phyloP scores from a whole-genome alignment of 2,888 invertebrate genomes.

The Byasa hedistus region DNA sequence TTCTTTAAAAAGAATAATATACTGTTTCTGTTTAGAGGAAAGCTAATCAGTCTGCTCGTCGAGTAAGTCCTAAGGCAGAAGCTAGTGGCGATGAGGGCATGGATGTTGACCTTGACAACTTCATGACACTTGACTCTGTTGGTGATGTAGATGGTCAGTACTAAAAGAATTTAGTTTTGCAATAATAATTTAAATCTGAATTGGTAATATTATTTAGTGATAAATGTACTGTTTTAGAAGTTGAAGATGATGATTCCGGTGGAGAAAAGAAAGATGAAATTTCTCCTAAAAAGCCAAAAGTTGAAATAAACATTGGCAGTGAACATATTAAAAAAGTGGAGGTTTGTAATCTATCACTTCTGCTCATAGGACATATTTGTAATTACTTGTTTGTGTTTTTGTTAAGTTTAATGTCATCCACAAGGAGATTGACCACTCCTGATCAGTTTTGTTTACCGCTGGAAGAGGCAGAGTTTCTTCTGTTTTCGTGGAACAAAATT shows the following conservation, averaged over 20 bases:
- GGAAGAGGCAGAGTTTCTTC: too few relatives aligned
- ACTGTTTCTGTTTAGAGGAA: slow-evolving; percentile 52
- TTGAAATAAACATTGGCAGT: slow-evolving; percentile 86
- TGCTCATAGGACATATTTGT: too few relatives aligned
- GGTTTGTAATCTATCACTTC: slow-evolving; percentile 55
- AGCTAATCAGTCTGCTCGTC: slow-evolving; percentile 57
- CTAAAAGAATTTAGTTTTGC: not conserved
- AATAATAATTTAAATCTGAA: not conserved
- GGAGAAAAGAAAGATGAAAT: slow-evolving; percentile 79
- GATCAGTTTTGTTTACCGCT: too few relatives aligned
- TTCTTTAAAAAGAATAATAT: slow-evolving; percentile 22
- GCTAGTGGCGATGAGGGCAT: slow-evolving; percentile 85
- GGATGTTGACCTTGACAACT: slow-evolving; percentile 89
- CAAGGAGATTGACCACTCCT: too few relatives aligned
- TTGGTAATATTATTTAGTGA: not conserved
- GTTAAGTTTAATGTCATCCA: too few relatives aligned
- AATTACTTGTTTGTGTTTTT: too few relatives aligned
- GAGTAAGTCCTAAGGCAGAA: slow-evolving; percentile 78
- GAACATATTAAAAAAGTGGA: slow-evolving; percentile 89
- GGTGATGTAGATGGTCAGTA: slow-evolving; percentile 88
- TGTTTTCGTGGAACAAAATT: too few relatives aligned
- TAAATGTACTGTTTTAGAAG: slow-evolving; percentile 52
- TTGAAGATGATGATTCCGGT: slow-evolving; percentile 80
- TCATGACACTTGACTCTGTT: slow-evolving; percentile 93
- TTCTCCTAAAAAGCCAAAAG: slow-evolving; percentile 79